A percentile compares a stretch with the other conserved stretches of the same genome.
These are phyloP conservation scores for Apostichopus californicus DNA, from an alignment of 35 echinoderm and acorn worm species.

Conservation along the genomic window DNA sequence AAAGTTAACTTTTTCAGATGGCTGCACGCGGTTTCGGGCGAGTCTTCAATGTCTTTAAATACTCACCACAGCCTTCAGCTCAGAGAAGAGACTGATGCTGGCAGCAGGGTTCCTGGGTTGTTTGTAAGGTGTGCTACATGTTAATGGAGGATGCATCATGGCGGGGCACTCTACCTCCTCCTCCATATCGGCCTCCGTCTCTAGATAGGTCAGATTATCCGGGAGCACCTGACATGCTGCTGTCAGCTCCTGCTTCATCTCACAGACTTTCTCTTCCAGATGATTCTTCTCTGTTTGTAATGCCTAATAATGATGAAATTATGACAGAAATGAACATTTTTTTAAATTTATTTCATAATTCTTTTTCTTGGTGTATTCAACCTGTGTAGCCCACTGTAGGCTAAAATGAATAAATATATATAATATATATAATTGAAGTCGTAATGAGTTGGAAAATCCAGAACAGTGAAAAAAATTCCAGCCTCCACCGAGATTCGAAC, in stretches of 20 bases:
- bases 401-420: no score
- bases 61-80: constrained; percentile 52
- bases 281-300: constrained; percentile 51
- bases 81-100: constrained; percentile 34
- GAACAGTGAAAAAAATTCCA: no score
- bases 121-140: constrained; percentile 40
- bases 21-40: no score
- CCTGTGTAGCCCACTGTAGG: no score
- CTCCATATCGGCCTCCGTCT: constrained; percentile 2
- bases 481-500: no score
- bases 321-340: no score
- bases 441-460: no score
- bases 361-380: no score
- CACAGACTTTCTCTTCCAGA: constrained; percentile 38
- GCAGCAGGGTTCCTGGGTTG: constrained; percentile 17
- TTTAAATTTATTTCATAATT: no score
- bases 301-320: background rate
- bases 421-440: no score
- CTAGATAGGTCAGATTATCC: constrained; percentile 21
- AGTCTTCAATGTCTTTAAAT: background rate
- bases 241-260: constrained; percentile 36
- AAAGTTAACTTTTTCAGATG: no score
- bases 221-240: constrained; percentile 36
- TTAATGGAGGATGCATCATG: constrained; percentile 35
- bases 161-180: constrained; percentile 4